Conservation (phyloP, 1,140 invertebrate species). For the Oryzaephilus surinamensis region DNA sequence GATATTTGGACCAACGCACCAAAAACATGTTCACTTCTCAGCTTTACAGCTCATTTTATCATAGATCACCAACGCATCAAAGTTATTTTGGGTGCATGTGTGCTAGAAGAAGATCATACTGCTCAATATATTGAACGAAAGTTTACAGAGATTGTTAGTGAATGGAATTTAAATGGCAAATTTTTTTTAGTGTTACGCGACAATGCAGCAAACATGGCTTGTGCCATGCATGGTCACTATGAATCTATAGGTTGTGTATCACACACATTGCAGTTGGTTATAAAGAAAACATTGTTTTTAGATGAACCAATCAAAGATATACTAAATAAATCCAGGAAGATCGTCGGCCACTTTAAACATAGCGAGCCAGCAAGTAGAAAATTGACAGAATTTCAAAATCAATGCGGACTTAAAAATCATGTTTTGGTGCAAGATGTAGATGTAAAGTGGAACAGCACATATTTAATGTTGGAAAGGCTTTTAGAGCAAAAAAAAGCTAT, state of each 20-base stretch:
- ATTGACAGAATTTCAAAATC: conserved; percentile 24
- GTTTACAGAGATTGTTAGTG: conserved; percentile 20
- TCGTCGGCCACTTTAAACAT: conserved; percentile 26
- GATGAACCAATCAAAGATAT: conserved; percentile 14
- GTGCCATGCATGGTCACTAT: conserved; percentile 19
- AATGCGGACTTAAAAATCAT: conserved; percentile 21
- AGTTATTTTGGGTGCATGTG: conserved; percentile 23
- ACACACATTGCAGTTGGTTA: conserved; percentile 22
- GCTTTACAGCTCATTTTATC: conserved; percentile 22
- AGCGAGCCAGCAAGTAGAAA: conserved; percentile 23
- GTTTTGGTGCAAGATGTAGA: conserved; percentile 27
- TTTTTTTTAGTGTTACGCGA: conserved; percentile 23
- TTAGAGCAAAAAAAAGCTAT: conserved; percentile 27
- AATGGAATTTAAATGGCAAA: conserved; percentile 18
- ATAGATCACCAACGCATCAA: conserved; percentile 16
- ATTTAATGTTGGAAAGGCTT: conserved; percentile 23
- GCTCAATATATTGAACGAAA: conserved; percentile 23
- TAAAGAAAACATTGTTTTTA: conserved; percentile 24
- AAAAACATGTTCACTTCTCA: conserved; percentile 27
- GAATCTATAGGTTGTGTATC: conserved; percentile 24
- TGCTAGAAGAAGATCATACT: conserved; percentile 24
- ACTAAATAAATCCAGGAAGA: conserved; percentile 21
- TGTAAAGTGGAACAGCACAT: conserved; percentile 27
- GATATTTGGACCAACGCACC: conserved; percentile 22
- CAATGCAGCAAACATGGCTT: conserved; percentile 16